Base-by-base conservation (phyloP, 2,797 vertebrate species). In the Acanthurus tractus region DNA sequence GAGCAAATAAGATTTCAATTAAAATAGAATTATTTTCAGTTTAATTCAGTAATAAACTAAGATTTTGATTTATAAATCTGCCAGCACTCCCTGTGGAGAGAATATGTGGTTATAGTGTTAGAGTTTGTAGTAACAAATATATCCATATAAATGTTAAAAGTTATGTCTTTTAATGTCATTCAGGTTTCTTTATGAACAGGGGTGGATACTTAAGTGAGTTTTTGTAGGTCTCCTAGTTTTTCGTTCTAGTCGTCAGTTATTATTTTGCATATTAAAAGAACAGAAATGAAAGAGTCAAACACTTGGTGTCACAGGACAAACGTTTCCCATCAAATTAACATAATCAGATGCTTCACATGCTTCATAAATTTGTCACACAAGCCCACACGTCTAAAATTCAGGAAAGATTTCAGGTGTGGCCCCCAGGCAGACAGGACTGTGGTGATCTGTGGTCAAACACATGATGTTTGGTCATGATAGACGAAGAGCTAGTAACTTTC, bases 401-500 rank as follows among this genome's bases (percentile, higher is more conserved):
- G 12, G 4, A 25, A 14, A 2, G n/a, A 3, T 20, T 38, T 22
- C 12, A 36, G 12, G 5, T 49, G 2, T 20, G 22, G 48, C 8
- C 14, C 36, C 29, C 34, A 9, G 50, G 18, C 6, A 20, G 4
- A 9, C 2, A 0, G 23, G 4, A 25, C 1, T 0, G 34, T 22
- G 18, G 8, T 1, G 14, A 55, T 63, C 74, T 4, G 13, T 0
- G 0, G 20, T 5, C 11, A 56, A 46, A 14, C 74, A 52, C 15
- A 25, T 63, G 65, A 10, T 4, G 8, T 12, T 46, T 36, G 0
- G 18, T 68, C 29, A 56, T 0, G n/a, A 13, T 1, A 3, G 7
- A 3, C 18, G 25, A 1, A 6, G 9, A 1, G 8, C 9, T 1
- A 40, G 87, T 86, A 90, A 84, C 15, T 92, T 92, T 91, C 92